Base-by-base conservation (phyloP, 2,113 vertebrate genomes). In the Podarcis cretensis region DNA sequence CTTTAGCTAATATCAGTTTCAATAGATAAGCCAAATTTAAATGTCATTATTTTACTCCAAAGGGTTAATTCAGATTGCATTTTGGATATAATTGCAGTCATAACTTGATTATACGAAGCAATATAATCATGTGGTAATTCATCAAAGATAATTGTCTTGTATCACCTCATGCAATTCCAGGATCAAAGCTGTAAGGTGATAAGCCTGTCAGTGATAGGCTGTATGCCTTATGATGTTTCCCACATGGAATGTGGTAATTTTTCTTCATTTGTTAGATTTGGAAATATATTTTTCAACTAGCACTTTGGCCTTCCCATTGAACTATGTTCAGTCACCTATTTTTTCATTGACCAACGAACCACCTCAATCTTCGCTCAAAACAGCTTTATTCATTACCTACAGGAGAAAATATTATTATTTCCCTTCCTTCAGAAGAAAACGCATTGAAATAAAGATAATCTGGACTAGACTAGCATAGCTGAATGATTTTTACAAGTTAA, bases 341-440 rank as follows among this genome's bases (percentile, higher is more conserved):
- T 86, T 12, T 78, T 6, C 40, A 21, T 27, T 16, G 18, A 5
- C 1, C 9, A 8, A 10, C 23, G 25, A 48, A 16, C 13, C 37
- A 71, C 65, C 6, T 57, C 13, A 48, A 68, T 10, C 21, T 54
- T 54, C 30, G 69, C 2, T 10, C 21, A 69, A 18, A 69, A 25
- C 25, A 35, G 14, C 8, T 35, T 54, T 71, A 12, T 35, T 80
- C 90, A 90, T 87, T 48, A 94, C 86, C 43, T 48, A 8, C 3
- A n/a, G 84, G 78, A 32, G 32, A 18, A 69, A 20, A 14, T 86
- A 94, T 14, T 77, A 83, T 63, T 90, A 54, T 82, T 87, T 85
- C 87, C 82, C 59, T 86, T 59, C 71, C 8, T 88, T 93, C 30
- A n/a, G 85, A 91, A 91, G 68, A 90, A 89, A 63, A 91, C 16